These are phyloP conservation scores for Tenthredo mesomela DNA, from an alignment of 2,888 invertebrate species.

Conservation along the genomic window DNA sequence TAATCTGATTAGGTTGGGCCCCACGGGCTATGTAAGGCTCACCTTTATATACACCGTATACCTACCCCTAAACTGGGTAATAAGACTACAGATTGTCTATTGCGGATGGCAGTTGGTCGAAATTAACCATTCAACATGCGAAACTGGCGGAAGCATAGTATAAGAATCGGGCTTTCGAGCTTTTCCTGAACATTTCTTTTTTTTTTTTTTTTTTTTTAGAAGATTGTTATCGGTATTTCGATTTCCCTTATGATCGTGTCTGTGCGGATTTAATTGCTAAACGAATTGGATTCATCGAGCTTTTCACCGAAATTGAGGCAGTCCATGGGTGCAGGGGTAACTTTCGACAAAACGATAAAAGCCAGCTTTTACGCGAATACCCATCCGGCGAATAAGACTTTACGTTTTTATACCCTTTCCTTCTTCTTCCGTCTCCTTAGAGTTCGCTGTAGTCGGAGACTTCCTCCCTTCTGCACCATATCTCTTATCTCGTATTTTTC, in stretches of 20 bases:
- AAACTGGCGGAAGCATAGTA: background rate
- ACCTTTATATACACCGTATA: background rate
- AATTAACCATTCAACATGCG: background rate
- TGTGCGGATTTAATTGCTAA: background rate
- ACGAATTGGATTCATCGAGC: background rate
- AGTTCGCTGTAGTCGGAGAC: background rate
- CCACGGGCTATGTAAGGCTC: background rate
- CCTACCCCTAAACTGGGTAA: background rate
- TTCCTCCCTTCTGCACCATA: background rate
- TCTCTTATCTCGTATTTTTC: background rate
- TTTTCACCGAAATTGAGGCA: background rate
- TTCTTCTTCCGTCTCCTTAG: background rate
- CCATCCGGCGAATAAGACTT: background rate
- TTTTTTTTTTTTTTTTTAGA: too few species aligned
- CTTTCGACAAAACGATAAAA: background rate
- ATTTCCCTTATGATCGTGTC: background rate
- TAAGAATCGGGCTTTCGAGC: background rate
- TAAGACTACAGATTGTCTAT: background rate
- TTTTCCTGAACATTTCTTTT: background rate
- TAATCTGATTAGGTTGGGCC: conserved; percentile 69
- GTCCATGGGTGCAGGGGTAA: background rate
- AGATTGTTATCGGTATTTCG: too few species aligned
- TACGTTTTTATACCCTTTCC: conserved; percentile 20
- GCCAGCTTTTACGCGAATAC: background rate
- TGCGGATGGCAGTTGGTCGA: background rate